Evolutionary conservation across 2,113 vertebrate genomes (phyloP), one percentile per base, ranked within the genome.

Genomic region (Nothocercus julius): DNA sequence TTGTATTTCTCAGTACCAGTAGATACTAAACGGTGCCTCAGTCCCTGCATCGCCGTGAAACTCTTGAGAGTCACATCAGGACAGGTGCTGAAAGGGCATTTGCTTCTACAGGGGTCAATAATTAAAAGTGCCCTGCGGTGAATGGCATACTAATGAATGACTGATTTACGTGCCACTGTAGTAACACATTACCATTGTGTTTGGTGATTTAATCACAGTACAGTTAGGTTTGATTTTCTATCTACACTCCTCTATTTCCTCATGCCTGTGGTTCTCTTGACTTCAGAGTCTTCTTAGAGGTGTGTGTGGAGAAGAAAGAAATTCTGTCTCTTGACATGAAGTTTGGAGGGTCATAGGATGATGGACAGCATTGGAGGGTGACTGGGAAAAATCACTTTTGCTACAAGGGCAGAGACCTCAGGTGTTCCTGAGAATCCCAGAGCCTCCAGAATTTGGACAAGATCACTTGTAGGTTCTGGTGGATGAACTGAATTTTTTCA

Each of bases 181-280:
- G 19, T 36, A 84, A 74, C 18, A 51, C 14, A 24, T 1, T 3
- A 40, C 13, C 1, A 0, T 42, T 49, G 54, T 51, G 19, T 59
- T 30, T 76, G 58, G 18, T 36, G 76, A 47, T 47, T 79, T 66
- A 47, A 73, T 82, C 28, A 13, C 20, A 42, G 54, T 21, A 62
- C 36, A 9, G 68, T 64, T 64, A 20, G 25, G 58, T n/a, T 14
- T 15, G 11, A 7, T 47, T 75, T 94, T 90, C 58, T 79, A 3
- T 22, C 28, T 79, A 7, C 51, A 49, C 36, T 61, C 6, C 83
- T 78, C 25, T 67, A 13, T 38, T 77, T 94, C 45, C 25, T 83
- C 12, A 0, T 24, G 49, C 1, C 0, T 0, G 0, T 72, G 61
- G 14, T 27, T 59, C 7, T 36, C 56, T 94, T 75, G 62, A 27